Percentiles rank a stretch among this genome's conserved stretches.
These are phyloP conservation scores for Hydrochoerus hydrochaeris DNA, from an alignment of 2,113 vertebrate genomes.

Conservation along the genomic window DNA sequence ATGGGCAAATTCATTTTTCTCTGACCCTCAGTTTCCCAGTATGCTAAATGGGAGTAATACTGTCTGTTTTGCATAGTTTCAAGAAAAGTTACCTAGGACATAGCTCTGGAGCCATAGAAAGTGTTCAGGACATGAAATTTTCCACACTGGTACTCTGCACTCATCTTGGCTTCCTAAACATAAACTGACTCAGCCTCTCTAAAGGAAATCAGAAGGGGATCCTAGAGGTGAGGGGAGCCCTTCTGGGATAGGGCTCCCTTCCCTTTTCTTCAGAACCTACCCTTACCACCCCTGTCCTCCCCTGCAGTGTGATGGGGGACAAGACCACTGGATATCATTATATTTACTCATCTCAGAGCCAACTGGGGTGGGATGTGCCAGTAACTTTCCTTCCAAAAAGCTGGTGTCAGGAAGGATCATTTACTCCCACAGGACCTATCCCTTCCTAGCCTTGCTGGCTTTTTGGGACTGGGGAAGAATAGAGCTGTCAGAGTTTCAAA, in stretches of 20 bases:
- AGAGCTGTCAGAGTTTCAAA: background rate
- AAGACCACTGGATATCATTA: background rate
- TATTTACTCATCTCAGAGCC: background rate
- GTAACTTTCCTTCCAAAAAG: background rate
- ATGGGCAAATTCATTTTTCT: background rate
- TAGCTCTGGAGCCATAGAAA: background rate
- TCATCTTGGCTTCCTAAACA: background rate
- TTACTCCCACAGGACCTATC: background rate
- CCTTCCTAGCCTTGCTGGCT: background rate
- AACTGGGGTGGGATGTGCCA: background rate
- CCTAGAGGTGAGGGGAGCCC: background rate
- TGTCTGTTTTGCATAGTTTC: background rate
- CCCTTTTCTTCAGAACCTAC: background rate
- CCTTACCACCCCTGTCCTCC: background rate
- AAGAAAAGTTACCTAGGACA: background rate
- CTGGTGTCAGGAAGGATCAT: background rate
- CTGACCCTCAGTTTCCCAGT: background rate
- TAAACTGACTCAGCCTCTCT: background rate
- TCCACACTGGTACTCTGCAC: background rate
- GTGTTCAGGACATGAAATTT: background rate
- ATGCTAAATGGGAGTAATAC: background rate
- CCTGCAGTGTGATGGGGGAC: fast-evolving
- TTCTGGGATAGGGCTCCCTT: background rate
- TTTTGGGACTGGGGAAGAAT: background rate
- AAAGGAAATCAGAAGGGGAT: background rate